phyloP scores from a whole-genome alignment of 2,113 vertebrate species.

The Struthio camelus region DNA sequence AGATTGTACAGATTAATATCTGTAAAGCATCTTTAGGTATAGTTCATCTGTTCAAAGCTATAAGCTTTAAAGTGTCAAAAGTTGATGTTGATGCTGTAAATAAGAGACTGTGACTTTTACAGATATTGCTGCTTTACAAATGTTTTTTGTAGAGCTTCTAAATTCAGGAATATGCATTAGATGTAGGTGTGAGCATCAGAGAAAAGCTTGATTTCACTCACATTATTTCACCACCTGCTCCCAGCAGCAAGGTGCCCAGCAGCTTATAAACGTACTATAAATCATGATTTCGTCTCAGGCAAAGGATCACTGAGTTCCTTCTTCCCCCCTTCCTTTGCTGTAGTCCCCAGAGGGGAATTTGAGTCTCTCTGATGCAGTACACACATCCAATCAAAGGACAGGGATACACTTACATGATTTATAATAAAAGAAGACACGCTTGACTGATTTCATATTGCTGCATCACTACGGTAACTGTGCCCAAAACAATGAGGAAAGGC shows the following conservation, averaged over 20 bases:
- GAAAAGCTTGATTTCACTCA: not conserved
- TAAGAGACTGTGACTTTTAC: not conserved
- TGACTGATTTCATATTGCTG: conserved; percentile 17
- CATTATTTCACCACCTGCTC: not conserved
- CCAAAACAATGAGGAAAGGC: not conserved
- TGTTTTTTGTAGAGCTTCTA: not conserved
- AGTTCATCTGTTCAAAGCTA: not conserved
- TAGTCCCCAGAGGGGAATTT: not conserved
- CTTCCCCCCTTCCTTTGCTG: not conserved
- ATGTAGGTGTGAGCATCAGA: not conserved
- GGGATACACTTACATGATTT: not conserved
- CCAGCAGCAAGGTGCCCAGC: not conserved
- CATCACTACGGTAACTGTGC: not conserved
- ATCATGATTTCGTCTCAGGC: conserved; percentile 2
- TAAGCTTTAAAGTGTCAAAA: not conserved
- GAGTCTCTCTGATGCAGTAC: not conserved
- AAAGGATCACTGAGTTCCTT: not conserved
- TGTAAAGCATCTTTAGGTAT: not conserved
- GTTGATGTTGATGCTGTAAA: not conserved
- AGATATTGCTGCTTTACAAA: not conserved
- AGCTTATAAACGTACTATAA: not conserved
- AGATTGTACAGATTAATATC: not conserved
- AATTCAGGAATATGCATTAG: not conserved
- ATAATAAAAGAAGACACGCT: not conserved
- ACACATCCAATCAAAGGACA: conserved; percentile 1